Base-by-base conservation (phyloP, 2,888 invertebrate species). In the Folsomia manolachei region DNA sequence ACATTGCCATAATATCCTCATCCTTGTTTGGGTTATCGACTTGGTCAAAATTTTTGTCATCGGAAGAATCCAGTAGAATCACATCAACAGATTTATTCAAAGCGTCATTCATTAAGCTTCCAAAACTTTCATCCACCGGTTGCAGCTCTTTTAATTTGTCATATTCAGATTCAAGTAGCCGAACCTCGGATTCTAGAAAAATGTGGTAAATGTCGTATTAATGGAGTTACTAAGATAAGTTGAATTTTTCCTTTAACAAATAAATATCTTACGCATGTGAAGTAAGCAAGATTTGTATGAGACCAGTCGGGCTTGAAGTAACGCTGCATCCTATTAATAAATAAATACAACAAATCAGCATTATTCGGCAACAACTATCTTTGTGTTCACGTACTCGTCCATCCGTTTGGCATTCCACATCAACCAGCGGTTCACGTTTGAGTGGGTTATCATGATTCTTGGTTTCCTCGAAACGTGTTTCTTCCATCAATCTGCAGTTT, bases 291-390 rank as follows among this genome's bases (percentile, higher is more conserved):
- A 63, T 63, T 63, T 63, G 63, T 63, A 63, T 4, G 63, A 63
- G 27, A 63, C 63, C 4, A 63, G 63, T 26, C 63, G 63, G 27
- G 63, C 63, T 63, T 63, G 63, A 63, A 63, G 63, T 21, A 63
- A 27, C 9, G 63, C 63, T n/a, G 63, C 63, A 63, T 63, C 63
- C 63, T 63, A n/a, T 23, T 23, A 26, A 26, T 18, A 24, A 23
- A 21, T 2, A 23, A 62, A 62, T 62, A 62, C 18, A n/a, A 11
- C 19, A 7, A 60, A 7, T 60, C 19, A 7, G 9, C 18, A 51
- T 51, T 51, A 51, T 51, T 51, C 18, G 18, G 51, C 18, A 51
- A 51, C 18, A 51, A 51, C 18, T 11, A 60, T 60, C 19, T 60
- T 18, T 4, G n/a, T n/a, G n/a, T 24, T 62, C 14, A 23, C 60